Conservation (phyloP, 2,113 vertebrate species). For the Raja brachyura region DNA sequence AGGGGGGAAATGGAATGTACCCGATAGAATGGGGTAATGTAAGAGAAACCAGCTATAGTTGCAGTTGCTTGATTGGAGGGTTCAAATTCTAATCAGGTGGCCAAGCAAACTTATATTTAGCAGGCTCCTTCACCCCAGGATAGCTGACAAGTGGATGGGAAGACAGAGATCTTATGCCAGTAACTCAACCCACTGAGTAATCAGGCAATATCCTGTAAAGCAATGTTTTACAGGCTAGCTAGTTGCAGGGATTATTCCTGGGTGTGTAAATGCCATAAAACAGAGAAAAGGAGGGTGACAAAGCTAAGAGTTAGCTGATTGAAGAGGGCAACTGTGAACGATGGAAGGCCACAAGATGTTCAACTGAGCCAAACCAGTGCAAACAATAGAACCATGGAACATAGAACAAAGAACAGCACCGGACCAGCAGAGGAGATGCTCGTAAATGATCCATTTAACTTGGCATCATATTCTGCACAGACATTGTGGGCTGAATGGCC, state of each 20-base stretch:
- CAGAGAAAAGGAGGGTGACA: neutral
- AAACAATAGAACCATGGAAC: no score
- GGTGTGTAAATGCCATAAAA: neutral
- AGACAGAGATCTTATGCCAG: neutral
- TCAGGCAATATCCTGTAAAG: neutral
- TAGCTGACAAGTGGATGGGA: neutral
- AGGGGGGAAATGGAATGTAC: neutral
- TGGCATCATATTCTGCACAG: no score
- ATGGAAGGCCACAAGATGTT: neutral
- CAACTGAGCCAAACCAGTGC: no score
- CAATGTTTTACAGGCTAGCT: neutral
- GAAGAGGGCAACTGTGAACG: neutral
- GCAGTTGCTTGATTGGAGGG: neutral
- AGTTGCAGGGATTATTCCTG: neutral
- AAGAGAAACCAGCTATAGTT: neutral
- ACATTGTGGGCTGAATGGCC: no score
- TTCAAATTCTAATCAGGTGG: neutral
- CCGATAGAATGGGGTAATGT: neutral
- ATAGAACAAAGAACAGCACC: no score
- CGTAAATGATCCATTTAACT: no score
- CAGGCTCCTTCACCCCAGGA: neutral
- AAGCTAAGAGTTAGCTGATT: no score
- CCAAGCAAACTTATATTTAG: neutral
- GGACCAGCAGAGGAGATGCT: no score
- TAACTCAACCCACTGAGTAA: conserved; percentile 4